Percentiles rank a stretch among this genome's conserved stretches.
These are phyloP conservation scores for Nephotettix cincticeps DNA, from an alignment of 1,140 invertebrate species.

Conservation along the genomic window DNA sequence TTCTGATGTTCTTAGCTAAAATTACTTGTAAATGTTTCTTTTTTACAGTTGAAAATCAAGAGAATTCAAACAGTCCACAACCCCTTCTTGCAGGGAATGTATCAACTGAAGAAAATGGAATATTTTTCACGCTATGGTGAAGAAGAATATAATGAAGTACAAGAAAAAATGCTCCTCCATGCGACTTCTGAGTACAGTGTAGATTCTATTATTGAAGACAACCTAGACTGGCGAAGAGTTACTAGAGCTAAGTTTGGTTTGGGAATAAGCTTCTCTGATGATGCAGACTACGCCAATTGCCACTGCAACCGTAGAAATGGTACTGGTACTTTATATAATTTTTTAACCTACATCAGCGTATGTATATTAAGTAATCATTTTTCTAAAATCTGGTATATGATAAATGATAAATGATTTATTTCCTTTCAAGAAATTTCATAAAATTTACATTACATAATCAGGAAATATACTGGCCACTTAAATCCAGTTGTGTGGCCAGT, in stretches of 20 bases:
- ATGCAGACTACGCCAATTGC: conserved; percentile 4
- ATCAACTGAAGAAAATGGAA: conserved; percentile 25
- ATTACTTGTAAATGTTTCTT: too few species aligned
- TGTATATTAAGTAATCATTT: background rate
- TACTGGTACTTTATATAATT: background rate
- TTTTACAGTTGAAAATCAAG: background rate
- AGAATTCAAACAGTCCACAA: background rate
- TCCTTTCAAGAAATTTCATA: too few species aligned
- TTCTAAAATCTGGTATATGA: background rate
- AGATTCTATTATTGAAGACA: background rate
- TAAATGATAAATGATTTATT: too few species aligned
- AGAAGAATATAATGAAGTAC: too few species aligned
- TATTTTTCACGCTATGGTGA: background rate
- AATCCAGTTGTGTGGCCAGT: too few species aligned
- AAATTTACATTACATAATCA: too few species aligned
- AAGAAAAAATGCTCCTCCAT: background rate
- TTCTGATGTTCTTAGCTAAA: too few species aligned
- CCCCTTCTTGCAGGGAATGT: background rate
- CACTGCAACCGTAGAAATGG: conserved; percentile 6
- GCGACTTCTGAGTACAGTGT: background rate
- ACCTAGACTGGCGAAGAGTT: conserved; percentile 12
- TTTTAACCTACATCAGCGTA: background rate
- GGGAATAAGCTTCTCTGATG: conserved; percentile 11
- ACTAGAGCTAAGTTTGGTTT: background rate
- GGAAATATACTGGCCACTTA: too few species aligned